Evolutionary conservation across 92 coral and sea anemone species (phyloP), one percentile per base, ranked within the genome.

Genomic region (Umimayanthus kanabou): DNA sequence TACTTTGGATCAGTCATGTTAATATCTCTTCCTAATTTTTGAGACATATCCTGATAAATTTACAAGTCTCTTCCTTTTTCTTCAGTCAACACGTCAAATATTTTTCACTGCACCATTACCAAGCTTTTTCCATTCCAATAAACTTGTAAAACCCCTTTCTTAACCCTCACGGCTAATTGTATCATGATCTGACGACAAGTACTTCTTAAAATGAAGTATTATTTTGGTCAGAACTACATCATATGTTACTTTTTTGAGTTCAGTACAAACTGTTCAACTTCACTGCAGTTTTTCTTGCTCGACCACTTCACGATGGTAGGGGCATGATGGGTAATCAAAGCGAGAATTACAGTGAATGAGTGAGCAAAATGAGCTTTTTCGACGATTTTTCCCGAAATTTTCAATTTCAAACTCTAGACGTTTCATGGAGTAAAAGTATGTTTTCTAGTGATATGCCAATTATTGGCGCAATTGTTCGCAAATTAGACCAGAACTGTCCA

Each of bases 181-280:
- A 6, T 74, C n/a, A 74, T 39, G 22, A 4, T 37, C 39, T 37
- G 23, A 9, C 18, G 23, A 23, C 18, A 16, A 39, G 26, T 74
- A 15, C 79, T 74, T 74, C 79, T 23, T 74, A 74, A 74, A 74
- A 74, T 37, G 47, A 74, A 33, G 79, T 74, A 74, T 15, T 18
- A 42, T 23, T 74, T 33, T 33, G 25, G 77, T 74, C 2, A 9
- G 79, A 30, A 37, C 20, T 30, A 73, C n/a, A 13, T 16, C 14
- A 47, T 47, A 14, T 53, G 9, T 45, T 45, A 45, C 49, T 5
- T 45, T 45, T 45, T 45, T 15, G 16, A 55, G 16, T 61, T 16
- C 26, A 61, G 26, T 61, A 61, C 7, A 61, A 61, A 22, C 25
- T 61, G 69, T 61, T 61, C 8, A 22, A 53, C 58, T 53, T 13